Conservation (phyloP, 2,888 invertebrate genomes). For the Sinelater perroti region DNA sequence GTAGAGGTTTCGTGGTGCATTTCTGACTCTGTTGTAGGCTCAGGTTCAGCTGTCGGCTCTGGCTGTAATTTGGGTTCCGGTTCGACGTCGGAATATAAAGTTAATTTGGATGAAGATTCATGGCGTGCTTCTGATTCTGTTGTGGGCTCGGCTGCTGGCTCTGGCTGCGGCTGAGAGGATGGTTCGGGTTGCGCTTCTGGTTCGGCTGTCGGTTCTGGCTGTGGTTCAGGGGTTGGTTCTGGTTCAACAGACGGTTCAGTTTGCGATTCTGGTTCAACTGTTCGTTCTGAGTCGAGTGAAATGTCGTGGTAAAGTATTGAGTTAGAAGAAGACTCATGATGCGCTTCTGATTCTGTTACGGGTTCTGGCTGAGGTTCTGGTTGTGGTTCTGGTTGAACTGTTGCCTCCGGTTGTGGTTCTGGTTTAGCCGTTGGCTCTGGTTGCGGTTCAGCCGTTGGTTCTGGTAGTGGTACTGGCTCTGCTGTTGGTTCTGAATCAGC, state of each 20-base stretch:
- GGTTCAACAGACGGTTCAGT: conserved; percentile 58
- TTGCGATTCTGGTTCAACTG: conserved; percentile 57
- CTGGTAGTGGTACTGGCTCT: conserved; percentile 11
- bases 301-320: conserved; percentile 60
- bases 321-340: conserved; percentile 58
- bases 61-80: conserved; percentile 53
- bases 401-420: conserved; percentile 54
- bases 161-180: conserved; percentile 46
- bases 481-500: conserved; percentile 30
- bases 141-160: conserved; percentile 43
- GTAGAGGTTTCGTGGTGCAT: conserved; percentile 60
- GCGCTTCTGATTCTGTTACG: conserved; percentile 56
- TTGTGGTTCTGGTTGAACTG: conserved; percentile 57
- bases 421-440: conserved; percentile 54
- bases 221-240: conserved; percentile 52
- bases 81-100: no score
- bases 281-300: conserved; percentile 53
- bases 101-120: conserved; percentile 53
- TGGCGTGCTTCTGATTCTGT: conserved; percentile 50
- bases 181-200: conserved; percentile 49
- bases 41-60: conserved; percentile 56
- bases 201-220: conserved; percentile 44
- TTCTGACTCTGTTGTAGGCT: conserved; percentile 51
- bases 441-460: conserved; percentile 48
- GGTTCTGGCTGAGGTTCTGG: conserved; percentile 59